Base-by-base conservation (phyloP, 2,888 invertebrate genomes). In the Uloborus plumipes region DNA sequence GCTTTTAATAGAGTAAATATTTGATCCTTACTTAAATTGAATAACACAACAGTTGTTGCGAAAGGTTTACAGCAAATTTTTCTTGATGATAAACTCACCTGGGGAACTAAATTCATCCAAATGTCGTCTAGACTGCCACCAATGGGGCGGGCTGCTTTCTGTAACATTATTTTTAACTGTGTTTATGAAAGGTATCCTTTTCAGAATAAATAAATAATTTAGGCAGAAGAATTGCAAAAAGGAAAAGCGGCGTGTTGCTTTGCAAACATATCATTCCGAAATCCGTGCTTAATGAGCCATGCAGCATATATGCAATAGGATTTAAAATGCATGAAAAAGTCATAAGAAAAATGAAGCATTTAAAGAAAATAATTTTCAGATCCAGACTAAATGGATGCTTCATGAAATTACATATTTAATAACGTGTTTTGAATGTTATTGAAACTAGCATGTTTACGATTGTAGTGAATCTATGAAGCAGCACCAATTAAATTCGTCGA, bases 91-190 rank as follows among this genome's bases (percentile, higher is more conserved):
- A 7, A 74, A 81, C 80, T 81, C 74, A 81, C 80, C 80, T 81
- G 69, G 74, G 4, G 69, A 11, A 62, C 49, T 71, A 73, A 72
- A 73, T 61, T 77, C 83, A 69, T 83, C 83, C 77, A 71, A 51
- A 69, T 76, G 83, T 14, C 83, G 72, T 70, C 77, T 83, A 77
- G 76, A 58, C 83, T 73, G 73, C 83, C 83, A 83, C 67, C 75
- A 69, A 16, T 72, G 67, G 61, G 83, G 83, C 55, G 83, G 77
- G 74, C 67, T 77, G 75, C 47, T 73, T 77, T 67, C 83, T 83
- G 83, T 55, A 83, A 83, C 53, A 83, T 77, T 61, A 73, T 22
- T 69, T 76, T 39, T 22, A 74, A 47, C 18, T 55, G 62, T 53
- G 55, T 73, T 64, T 69, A 51, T 64, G 31, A 71, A 39, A 39